A percentile compares a stretch with the other conserved stretches of the same genome.
phyloP scores from a whole-genome alignment of 2,888 invertebrate species.

The Drosophila peninsularis region DNA sequence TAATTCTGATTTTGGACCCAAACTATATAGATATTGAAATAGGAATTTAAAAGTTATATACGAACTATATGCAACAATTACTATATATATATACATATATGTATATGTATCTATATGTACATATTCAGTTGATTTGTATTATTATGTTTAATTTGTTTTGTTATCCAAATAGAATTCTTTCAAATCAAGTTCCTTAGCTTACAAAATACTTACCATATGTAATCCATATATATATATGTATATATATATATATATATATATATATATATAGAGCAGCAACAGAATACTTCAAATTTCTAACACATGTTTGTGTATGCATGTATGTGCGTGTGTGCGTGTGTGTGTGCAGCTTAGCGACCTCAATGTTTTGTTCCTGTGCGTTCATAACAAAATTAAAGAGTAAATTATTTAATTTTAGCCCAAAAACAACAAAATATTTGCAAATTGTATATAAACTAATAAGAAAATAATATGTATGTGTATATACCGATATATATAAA shows the following conservation, averaged over 20 bases:
- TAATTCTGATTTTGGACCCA: slow-evolving; percentile 11
- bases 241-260: background rate
- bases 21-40: slow-evolving; percentile 24
- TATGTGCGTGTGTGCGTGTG: slow-evolving; percentile 1
- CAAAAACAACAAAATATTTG: slow-evolving; percentile 14
- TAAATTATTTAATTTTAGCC: slow-evolving; percentile 24
- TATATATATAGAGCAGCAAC: slow-evolving; percentile 10
- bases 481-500: slow-evolving; percentile 13
- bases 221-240: slow-evolving; percentile 1
- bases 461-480: slow-evolving; percentile 18
- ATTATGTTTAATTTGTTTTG: slow-evolving; percentile 21
- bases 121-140: slow-evolving; percentile 6
- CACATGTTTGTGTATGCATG: background rate
- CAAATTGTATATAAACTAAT: slow-evolving; percentile 34
- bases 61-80: background rate
- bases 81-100: background rate
- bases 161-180: slow-evolving; percentile 27
- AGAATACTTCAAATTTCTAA: slow-evolving; percentile 14
- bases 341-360: slow-evolving; percentile 43
- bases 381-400: slow-evolving; percentile 29
- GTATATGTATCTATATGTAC: background rate
- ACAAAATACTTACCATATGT: slow-evolving; percentile 33
- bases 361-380: slow-evolving; percentile 56
- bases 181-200: slow-evolving; percentile 51
- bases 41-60: slow-evolving; percentile 4